Conservation (phyloP, 2,888 invertebrate species). For the Periphyllus acericola region DNA sequence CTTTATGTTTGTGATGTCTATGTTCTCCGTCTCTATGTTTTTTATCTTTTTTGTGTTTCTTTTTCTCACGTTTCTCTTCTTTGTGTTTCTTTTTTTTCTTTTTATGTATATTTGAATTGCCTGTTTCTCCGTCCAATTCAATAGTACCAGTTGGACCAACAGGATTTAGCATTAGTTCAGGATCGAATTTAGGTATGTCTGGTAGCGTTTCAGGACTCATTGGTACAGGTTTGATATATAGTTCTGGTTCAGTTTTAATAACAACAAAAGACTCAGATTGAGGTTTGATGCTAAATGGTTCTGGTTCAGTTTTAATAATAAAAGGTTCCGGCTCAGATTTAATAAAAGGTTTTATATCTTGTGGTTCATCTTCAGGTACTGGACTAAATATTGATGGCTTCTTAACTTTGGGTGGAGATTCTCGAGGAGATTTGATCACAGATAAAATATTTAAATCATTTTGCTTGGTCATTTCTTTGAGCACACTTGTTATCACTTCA, state of each 20-base stretch:
- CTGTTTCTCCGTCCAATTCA: conserved; percentile 46
- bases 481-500: conserved; percentile 63
- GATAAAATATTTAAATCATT: conserved; percentile 63
- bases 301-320: conserved; percentile 39
- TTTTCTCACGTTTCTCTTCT: conserved; percentile 65
- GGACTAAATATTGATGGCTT: conserved; percentile 68
- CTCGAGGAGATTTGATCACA: conserved; percentile 58
- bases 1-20: conserved; percentile 66
- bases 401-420: conserved; percentile 63
- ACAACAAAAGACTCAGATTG: conserved; percentile 50
- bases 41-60: conserved; percentile 71
- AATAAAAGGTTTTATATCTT: conserved; percentile 62
- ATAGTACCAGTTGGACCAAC: conserved; percentile 36
- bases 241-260: conserved; percentile 57
- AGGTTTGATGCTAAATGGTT: conserved; percentile 59
- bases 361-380: conserved; percentile 63
- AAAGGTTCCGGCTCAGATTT: conserved; percentile 61
- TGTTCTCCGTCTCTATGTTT: conserved; percentile 73
- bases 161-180: conserved; percentile 48
- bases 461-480: conserved; percentile 64
- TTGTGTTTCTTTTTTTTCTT: conserved; percentile 63
- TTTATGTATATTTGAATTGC: conserved; percentile 61
- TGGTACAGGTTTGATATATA: conserved; percentile 45
- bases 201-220: conserved; percentile 21
- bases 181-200: conserved; percentile 39